phyloP scores from a whole-genome alignment of 2,888 invertebrate genomes.

The Pocota personata region DNA sequence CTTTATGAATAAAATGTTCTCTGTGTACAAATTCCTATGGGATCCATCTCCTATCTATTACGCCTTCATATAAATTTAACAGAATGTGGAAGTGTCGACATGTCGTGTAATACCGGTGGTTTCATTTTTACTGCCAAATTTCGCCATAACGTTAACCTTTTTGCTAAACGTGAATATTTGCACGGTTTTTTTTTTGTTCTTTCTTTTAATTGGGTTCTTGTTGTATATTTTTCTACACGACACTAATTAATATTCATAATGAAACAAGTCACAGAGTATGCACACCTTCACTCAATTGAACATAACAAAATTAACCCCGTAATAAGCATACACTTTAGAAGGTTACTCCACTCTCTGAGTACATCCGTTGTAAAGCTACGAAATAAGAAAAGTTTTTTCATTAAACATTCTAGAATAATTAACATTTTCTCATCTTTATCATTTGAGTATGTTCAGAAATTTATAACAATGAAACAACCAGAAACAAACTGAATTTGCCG shows the following conservation, averaged over 20 bases:
- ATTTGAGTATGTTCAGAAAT: background rate
- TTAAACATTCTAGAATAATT: conserved; percentile 48
- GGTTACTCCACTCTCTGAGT: background rate
- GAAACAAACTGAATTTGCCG: background rate
- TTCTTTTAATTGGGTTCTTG: background rate
- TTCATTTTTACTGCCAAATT: background rate
- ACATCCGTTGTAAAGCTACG: background rate
- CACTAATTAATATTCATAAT: conserved; percentile 40
- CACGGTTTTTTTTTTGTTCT: background rate
- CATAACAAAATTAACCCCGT: background rate
- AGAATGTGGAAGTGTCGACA: background rate
- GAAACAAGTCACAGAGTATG: background rate
- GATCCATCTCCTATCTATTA: background rate
- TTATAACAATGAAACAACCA: background rate
- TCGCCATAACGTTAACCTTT: background rate
- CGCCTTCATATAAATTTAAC: background rate
- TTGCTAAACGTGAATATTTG: background rate
- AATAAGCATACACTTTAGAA: background rate
- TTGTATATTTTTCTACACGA: background rate
- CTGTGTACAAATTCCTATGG: background rate
- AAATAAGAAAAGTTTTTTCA: conserved; percentile 32
- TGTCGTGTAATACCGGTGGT: background rate
- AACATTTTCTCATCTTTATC: conserved; percentile 9
- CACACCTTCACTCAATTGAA: background rate
- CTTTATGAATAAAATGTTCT: background rate